Percentiles rank a stretch among this genome's conserved stretches.
Evolutionary conservation across 2,113 vertebrate genomes (phyloP).

Genomic region (Callithrix jacchus): DNA sequence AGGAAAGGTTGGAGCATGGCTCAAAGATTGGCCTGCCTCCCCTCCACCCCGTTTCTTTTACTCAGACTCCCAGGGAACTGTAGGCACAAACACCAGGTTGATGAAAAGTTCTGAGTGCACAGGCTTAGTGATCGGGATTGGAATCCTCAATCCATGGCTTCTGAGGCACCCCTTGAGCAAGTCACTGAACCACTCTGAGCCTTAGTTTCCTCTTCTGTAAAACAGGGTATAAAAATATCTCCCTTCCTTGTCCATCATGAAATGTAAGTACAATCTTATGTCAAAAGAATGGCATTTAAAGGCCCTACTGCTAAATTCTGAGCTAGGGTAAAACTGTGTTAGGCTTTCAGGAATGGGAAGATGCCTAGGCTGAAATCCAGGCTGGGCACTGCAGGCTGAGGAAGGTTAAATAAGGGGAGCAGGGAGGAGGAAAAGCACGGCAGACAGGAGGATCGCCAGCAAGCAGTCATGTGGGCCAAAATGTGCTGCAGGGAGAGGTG

Average conservation of each 20-base stretch:
- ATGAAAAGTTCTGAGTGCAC: too few species aligned
- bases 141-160: neutral
- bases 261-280: neutral
- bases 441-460: neutral
- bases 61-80: neutral
- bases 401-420: neutral
- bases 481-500: accelerated
- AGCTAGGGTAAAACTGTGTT: neutral
- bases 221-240: neutral
- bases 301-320: neutral
- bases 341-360: neutral
- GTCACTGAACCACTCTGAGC: neutral
- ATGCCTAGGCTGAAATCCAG: too few species aligned
- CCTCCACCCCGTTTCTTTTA: accelerated
- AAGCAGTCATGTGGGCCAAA: neutral
- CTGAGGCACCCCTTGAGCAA: neutral
- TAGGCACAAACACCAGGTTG: neutral
- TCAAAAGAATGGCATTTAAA: neutral
- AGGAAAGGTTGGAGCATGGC: too few species aligned
- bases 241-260: neutral
- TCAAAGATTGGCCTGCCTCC: neutral
- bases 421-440: neutral
- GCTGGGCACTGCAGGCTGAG: accelerated
- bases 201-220: neutral
- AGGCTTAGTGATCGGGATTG: neutral